These are phyloP conservation scores for Neodiprion pinetum DNA, from an alignment of 1,140 invertebrate genomes.

Conservation along the genomic window DNA sequence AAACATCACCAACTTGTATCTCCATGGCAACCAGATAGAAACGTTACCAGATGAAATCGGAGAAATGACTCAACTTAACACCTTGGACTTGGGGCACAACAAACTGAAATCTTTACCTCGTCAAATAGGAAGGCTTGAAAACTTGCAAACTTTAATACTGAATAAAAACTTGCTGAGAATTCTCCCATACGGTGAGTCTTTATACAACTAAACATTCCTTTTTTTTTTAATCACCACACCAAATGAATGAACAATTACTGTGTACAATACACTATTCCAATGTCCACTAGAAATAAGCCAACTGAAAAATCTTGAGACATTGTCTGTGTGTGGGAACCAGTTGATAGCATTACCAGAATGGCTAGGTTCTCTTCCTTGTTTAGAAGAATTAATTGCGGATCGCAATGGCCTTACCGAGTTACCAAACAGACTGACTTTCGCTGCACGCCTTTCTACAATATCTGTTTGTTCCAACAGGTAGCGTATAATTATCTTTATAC, in stretches of 20 bases:
- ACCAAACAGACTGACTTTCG: conserved; percentile 48
- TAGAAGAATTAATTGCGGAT: conserved; percentile 45
- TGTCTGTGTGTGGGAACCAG: conserved; percentile 45
- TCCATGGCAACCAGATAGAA: conserved; percentile 46
- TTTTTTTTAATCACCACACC: not conserved
- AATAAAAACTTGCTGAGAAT: conserved; percentile 44
- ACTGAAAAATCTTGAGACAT: conserved; percentile 40
- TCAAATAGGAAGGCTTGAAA: conserved; percentile 35
- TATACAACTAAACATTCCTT: not conserved
- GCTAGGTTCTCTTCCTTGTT: conserved; percentile 45
- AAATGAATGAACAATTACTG: not conserved
- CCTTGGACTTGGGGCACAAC: conserved; percentile 49
- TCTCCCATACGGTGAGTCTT: conserved; percentile 40
- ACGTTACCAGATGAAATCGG: conserved; percentile 39
- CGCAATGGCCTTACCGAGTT: conserved; percentile 49
- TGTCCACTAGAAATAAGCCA: conserved; percentile 35
- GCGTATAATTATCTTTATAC: not conserved
- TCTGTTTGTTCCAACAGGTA: conserved; percentile 52
- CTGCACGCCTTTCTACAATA: conserved; percentile 38
- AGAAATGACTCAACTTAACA: conserved; percentile 38
- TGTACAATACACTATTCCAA: not conserved
- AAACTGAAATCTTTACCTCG: conserved; percentile 35
- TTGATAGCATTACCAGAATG: conserved; percentile 48
- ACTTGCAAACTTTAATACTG: conserved; percentile 37
- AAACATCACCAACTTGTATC: conserved; percentile 50